These are phyloP conservation scores for Lycodopsis pacificus DNA, from an alignment of 2,797 vertebrate genomes.

Conservation along the genomic window DNA sequence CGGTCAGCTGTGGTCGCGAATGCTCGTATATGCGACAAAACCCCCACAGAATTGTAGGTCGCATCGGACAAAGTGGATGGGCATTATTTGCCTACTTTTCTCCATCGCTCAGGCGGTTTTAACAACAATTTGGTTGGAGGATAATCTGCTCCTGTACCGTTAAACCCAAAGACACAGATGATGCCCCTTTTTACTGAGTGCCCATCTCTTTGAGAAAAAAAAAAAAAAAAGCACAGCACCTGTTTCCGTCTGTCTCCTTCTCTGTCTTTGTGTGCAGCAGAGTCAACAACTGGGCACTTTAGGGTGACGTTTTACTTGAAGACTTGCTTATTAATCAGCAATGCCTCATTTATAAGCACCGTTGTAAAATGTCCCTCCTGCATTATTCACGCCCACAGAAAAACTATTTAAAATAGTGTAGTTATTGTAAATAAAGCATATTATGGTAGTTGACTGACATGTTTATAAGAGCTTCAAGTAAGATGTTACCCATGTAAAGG, in stretches of 20 bases:
- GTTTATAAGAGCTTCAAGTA: constrained; percentile 71
- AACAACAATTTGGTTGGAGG: constrained; percentile 52
- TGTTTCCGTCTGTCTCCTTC: constrained; percentile 56
- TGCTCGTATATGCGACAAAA: constrained; percentile 14
- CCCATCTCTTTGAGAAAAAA: constrained; percentile 42
- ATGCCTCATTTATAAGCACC: constrained; percentile 53
- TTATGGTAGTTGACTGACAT: constrained; percentile 41
- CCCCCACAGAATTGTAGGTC: not conserved
- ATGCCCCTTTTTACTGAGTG: constrained; percentile 55
- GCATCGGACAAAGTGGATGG: not conserved
- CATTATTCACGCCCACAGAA: constrained; percentile 32
- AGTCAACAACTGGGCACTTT: constrained; percentile 76
- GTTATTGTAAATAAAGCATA: constrained; percentile 71
- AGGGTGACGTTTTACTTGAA: constrained; percentile 78
- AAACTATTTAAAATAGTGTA: constrained; percentile 37
- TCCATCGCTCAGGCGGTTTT: constrained; percentile 71
- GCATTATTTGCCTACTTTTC: constrained; percentile 50
- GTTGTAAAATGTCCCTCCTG: constrained; percentile 56
- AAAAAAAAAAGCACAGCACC: constrained; percentile 69
- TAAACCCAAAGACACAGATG: constrained; percentile 70
- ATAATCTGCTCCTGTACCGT: constrained; percentile 66
- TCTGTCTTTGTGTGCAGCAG: constrained; percentile 70
- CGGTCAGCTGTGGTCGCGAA: constrained; percentile 40
- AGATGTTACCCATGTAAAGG: constrained; percentile 71
- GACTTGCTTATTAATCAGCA: constrained; percentile 59